phyloP scores from a whole-genome alignment of 2,888 invertebrate genomes.

The Syritta pipiens region DNA sequence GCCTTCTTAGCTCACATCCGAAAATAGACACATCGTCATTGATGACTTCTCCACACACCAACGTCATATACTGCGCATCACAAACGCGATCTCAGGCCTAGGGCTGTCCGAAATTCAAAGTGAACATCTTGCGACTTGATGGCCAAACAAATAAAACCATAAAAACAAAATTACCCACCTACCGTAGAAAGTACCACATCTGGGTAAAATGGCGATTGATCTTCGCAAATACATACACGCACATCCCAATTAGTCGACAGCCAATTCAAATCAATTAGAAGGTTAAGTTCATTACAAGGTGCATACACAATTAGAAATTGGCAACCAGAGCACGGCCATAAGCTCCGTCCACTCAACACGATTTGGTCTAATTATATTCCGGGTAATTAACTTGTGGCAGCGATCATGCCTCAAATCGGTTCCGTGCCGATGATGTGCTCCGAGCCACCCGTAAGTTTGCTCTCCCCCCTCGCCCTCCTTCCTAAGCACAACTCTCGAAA shows the following conservation, averaged over 20 bases:
- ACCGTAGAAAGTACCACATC: too few relatives aligned
- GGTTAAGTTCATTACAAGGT: conserved; percentile 63
- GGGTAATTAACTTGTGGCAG: conserved; percentile 41
- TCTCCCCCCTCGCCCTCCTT: not conserved
- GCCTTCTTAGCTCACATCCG: too few relatives aligned
- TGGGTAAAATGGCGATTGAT: too few relatives aligned
- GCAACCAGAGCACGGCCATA: conserved; percentile 35
- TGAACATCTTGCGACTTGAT: too few relatives aligned
- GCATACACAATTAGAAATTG: conserved; percentile 46
- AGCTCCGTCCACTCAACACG: conserved; percentile 29
- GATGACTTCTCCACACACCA: too few relatives aligned
- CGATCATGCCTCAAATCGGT: conserved; percentile 34
- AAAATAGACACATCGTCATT: too few relatives aligned
- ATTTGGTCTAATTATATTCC: conserved; percentile 42
- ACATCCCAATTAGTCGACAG: not conserved
- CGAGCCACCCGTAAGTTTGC: not conserved
- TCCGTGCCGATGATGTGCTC: conserved; percentile 14
- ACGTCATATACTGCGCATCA: too few relatives aligned
- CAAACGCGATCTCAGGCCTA: too few relatives aligned
- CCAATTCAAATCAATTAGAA: conserved; percentile 49
- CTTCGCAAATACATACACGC: too few relatives aligned
- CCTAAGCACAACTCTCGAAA: conserved; percentile 7
- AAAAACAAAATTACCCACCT: too few relatives aligned
- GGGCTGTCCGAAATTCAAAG: too few relatives aligned
- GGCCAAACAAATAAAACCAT: too few relatives aligned